Evolutionary conservation across 2,797 vertebrate genomes (phyloP).

Genomic region (Picus viridis): DNA sequence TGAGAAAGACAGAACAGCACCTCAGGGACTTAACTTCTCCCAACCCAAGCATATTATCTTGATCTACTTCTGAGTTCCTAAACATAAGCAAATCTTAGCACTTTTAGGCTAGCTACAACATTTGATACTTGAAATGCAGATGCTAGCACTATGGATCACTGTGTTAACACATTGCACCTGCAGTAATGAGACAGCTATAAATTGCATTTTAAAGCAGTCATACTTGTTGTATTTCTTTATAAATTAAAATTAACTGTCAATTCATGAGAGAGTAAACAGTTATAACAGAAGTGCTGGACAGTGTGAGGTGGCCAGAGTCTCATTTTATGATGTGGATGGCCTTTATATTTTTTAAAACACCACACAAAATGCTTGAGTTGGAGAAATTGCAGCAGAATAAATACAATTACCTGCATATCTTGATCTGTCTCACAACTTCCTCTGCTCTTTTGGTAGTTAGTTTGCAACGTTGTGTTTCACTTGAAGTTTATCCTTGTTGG

Average conservation of each 20-base stretch:
- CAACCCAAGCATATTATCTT: background rate
- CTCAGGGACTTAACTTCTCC: constrained; percentile 22
- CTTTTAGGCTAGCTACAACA: background rate
- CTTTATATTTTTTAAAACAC: background rate
- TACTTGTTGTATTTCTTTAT: background rate
- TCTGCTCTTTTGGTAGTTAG: background rate
- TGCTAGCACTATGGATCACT: background rate
- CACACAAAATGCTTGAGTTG: background rate
- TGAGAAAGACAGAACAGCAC: background rate
- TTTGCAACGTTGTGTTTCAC: background rate
- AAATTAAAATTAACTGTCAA: background rate
- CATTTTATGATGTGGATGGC: background rate
- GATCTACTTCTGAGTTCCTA: background rate
- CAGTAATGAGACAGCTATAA: background rate
- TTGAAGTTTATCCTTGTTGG: background rate
- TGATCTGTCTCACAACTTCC: background rate
- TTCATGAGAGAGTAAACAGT: background rate
- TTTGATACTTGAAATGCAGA: background rate
- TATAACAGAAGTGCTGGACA: background rate
- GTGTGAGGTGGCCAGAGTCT: background rate
- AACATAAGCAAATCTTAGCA: background rate
- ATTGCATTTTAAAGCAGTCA: background rate
- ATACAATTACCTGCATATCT: background rate
- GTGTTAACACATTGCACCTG: background rate
- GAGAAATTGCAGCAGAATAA: background rate